These are phyloP conservation scores for Clamator glandarius DNA, from an alignment of 2,797 vertebrate species.

Conservation along the genomic window DNA sequence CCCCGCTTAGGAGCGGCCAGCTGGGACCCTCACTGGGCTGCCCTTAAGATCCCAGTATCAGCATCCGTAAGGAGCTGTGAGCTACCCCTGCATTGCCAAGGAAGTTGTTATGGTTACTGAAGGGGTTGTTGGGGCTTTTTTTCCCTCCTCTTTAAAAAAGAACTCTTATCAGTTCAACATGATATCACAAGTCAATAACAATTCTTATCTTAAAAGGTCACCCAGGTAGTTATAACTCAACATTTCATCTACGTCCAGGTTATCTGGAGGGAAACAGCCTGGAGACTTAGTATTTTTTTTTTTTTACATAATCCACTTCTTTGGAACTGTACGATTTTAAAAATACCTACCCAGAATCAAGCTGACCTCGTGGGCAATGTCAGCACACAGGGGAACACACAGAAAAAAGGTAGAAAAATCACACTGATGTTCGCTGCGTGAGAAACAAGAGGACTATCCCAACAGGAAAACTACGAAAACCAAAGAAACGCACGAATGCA, in stretches of 20 bases:
- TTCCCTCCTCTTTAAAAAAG: neutral
- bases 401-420: neutral
- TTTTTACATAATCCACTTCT: constrained; percentile 13
- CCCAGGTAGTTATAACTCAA: constrained; percentile 46
- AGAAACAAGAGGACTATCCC: neutral
- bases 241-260: neutral
- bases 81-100: rapidly evolving
- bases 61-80: neutral
- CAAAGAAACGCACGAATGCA: neutral
- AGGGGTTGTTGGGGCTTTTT: neutral
- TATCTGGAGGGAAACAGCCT: constrained; percentile 58
- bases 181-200: constrained; percentile 30
- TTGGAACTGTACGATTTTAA: neutral
- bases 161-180: constrained; percentile 64
- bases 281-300: neutral
- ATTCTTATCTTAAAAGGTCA: constrained; percentile 65
- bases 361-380: neutral
- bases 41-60: neutral
- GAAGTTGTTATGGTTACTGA: constrained; percentile 46
- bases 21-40: neutral
- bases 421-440: neutral
- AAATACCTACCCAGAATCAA: neutral
- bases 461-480: neutral
- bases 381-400: neutral
- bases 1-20: rapidly evolving